Evolutionary conservation across 2,113 vertebrate species (phyloP), one percentile per base, ranked within the genome.

Genomic region (Tretioscincus oriximinensis): DNA sequence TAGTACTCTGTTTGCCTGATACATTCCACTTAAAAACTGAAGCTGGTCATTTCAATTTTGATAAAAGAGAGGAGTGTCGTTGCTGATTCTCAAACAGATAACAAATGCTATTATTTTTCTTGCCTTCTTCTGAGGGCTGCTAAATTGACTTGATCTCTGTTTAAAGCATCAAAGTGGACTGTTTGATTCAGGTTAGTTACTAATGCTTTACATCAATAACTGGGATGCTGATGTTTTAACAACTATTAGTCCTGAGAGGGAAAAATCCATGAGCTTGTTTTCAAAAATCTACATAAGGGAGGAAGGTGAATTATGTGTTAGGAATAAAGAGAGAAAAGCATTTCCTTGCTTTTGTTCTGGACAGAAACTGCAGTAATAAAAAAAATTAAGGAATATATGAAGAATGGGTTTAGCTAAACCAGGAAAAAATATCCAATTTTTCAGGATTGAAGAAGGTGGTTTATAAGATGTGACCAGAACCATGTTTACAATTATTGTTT

Each of bases 31-130:
- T 54, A 65, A 20, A 26, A 84, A 73, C 9, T 35, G 45, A 5
- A 65, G 61, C 28, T 49, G 29, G 28, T 74, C 77, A 58, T 81
- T 9, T 84, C 73, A 81, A 84, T 84, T 67, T 76, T 82, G 74
- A 79, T 66, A 80, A 84, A 58, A 84, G 81, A 28, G 67, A 49
- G 7, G 51, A 47, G 18, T 16, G 21, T 20, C 5, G 9, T 65
- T 60, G 83, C 67, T 31, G 67, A 61, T 4, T 51, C 45, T 49
- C 22, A 70, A 64, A 73, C 80, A 85, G 67, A 3, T 68, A 72
- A 2, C 22, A 75, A 85, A 76, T 9, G 21, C 65, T 72, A 28
- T 75, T 71, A 47, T 76, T 68, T 83, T 63, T 54, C 65, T 78
- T n/a, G 18, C 58, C 85, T 65, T 72, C 75, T 31, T 82, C 60